Conservation (phyloP, 2,888 invertebrate species). For the Ophioninae sp. region DNA sequence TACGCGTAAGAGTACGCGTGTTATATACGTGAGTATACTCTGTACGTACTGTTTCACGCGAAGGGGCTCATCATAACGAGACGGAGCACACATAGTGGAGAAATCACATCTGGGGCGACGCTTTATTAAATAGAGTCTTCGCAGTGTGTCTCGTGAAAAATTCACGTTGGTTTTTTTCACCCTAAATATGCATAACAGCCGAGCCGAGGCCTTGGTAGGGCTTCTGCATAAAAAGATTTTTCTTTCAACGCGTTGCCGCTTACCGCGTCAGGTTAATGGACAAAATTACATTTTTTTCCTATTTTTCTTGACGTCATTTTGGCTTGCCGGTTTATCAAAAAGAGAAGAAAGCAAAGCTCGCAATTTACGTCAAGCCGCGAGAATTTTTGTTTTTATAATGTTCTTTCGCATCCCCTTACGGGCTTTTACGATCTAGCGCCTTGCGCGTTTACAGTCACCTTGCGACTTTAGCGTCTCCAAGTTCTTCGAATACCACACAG, state of each 20-base stretch:
- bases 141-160: slow-evolving; percentile 10
- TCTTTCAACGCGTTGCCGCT: neutral
- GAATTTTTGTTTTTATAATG: slow-evolving; percentile 9
- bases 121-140: slow-evolving; percentile 48
- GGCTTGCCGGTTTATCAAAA: slow-evolving; percentile 12
- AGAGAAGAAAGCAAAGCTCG: neutral
- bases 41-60: slow-evolving; percentile 16
- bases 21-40: slow-evolving; percentile 3
- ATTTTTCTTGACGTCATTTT: neutral
- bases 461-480: neutral
- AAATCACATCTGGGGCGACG: slow-evolving; percentile 38
- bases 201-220: neutral
- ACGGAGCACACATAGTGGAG: slow-evolving; percentile 16
- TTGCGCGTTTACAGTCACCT: neutral
- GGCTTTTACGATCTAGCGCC: neutral
- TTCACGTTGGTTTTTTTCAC: neutral
- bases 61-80: slow-evolving; percentile 32
- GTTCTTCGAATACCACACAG: neutral
- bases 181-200: slow-evolving; percentile 10
- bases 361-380: slow-evolving; percentile 19
- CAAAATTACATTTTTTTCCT: slow-evolving; percentile 18
- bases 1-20: neutral
- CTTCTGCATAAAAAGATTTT: slow-evolving; percentile 2
- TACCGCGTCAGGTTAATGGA: slow-evolving; percentile 11
- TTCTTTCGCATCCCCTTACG: neutral